Evolutionary conservation across 2,888 invertebrate genomes (phyloP).

Genomic region (Cancer borealis): DNA sequence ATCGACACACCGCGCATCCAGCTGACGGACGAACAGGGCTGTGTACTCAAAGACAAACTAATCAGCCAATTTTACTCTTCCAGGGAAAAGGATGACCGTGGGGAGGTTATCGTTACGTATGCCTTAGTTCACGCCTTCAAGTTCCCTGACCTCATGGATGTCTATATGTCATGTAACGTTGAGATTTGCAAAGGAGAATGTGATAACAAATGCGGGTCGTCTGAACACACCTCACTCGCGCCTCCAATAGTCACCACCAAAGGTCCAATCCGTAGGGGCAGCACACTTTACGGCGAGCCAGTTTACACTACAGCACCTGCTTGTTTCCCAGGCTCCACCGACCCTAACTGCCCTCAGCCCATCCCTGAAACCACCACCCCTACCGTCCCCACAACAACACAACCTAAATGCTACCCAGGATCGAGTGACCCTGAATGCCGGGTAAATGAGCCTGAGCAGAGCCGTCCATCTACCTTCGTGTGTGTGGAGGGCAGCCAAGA

Average conservation of each 20-base stretch:
- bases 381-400: conserved; percentile 17
- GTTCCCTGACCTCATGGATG: conserved; percentile 78
- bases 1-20: conserved; percentile 76
- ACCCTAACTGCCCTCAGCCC: conserved; percentile 52
- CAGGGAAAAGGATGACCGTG: conserved; percentile 81
- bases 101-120: conserved; percentile 80
- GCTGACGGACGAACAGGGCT: conserved; percentile 78
- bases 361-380: conserved; percentile 8
- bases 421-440: conserved; percentile 70
- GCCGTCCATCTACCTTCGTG: conserved; percentile 46
- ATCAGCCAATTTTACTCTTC: conserved; percentile 78
- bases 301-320: conserved; percentile 61
- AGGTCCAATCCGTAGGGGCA: conserved; percentile 65
- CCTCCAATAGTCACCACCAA: conserved; percentile 52
- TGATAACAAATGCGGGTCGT: conserved; percentile 69
- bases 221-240: neutral
- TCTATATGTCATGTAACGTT: conserved; percentile 78
- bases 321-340: conserved; percentile 64
- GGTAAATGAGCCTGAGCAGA: conserved; percentile 56
- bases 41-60: conserved; percentile 78
- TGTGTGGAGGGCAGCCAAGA: conserved; percentile 63
- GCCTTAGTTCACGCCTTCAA: conserved; percentile 78
- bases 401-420: conserved; percentile 57
- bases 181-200: conserved; percentile 79
- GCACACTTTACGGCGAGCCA: conserved; percentile 73